These are phyloP conservation scores for Petrolisthes cinctipes DNA, from an alignment of 2,888 invertebrate genomes.

Conservation along the genomic window DNA sequence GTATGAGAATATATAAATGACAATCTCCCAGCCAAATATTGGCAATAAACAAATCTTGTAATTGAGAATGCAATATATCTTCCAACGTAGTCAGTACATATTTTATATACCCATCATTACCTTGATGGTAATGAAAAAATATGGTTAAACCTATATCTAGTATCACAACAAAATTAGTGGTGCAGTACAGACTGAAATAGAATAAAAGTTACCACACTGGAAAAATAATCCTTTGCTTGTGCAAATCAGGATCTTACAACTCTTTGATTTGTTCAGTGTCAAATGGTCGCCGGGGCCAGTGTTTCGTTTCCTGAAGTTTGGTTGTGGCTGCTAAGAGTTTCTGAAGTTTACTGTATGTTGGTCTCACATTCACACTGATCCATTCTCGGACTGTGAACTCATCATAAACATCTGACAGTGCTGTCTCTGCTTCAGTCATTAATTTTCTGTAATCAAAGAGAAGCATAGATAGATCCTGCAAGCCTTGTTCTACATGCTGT, in stretches of 20 bases:
- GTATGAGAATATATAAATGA: too few relatives aligned
- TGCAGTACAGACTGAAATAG: neutral
- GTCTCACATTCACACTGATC: conserved; percentile 72
- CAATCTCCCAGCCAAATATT: too few relatives aligned
- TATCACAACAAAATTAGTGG: neutral
- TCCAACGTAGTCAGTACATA: too few relatives aligned
- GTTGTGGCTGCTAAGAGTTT: conserved; percentile 71
- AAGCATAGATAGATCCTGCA: conserved; percentile 70
- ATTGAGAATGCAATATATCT: too few relatives aligned
- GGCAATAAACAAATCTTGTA: too few relatives aligned
- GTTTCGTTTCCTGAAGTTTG: conserved; percentile 71
- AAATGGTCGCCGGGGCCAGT: conserved; percentile 75
- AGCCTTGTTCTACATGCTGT: conserved; percentile 72
- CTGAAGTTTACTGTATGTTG: conserved; percentile 69
- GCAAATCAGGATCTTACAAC: conserved; percentile 34
- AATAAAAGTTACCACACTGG: neutral
- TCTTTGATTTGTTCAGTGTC: conserved; percentile 61
- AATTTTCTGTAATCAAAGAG: conserved; percentile 57
- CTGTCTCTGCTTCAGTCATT: conserved; percentile 71
- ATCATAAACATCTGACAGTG: conserved; percentile 75
- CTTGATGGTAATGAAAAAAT: too few relatives aligned
- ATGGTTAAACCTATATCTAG: neutral
- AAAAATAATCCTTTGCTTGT: neutral
- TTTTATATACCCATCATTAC: too few relatives aligned
- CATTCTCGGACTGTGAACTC: conserved; percentile 77